These are phyloP conservation scores for Plecotus auritus DNA, from an alignment of 2,113 vertebrate genomes.

Conservation along the genomic window DNA sequence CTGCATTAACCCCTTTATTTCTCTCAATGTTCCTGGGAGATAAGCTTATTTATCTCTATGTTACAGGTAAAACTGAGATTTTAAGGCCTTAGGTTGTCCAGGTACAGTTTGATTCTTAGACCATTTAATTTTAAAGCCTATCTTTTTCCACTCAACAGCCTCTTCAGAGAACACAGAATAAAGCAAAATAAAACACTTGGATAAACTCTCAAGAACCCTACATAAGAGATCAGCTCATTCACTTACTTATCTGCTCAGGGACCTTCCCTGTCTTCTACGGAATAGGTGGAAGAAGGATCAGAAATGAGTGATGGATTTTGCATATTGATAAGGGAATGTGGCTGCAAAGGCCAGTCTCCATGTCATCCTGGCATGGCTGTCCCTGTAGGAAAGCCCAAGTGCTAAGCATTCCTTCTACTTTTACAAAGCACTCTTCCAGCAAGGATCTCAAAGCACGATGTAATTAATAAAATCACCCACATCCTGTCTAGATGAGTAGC, in stretches of 20 bases:
- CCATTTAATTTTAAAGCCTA: neutral
- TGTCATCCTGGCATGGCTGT: neutral
- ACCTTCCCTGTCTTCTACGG: neutral
- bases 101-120: neutral
- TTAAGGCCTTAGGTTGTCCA: neutral
- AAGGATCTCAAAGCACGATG: slow-evolving; percentile 34
- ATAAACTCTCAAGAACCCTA: neutral
- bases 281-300: neutral
- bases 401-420: slow-evolving; percentile 10
- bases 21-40: neutral
- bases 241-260: neutral
- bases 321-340: neutral
- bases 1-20: neutral
- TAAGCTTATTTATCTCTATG: neutral
- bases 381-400: neutral
- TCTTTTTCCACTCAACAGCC: neutral
- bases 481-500: slow-evolving; percentile 64
- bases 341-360: neutral
- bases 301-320: neutral
- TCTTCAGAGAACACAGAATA: neutral
- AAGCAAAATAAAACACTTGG: neutral
- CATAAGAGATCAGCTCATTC: neutral
- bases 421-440: neutral
- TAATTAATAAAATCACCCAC: slow-evolving; percentile 66
- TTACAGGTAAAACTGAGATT: neutral